Base-by-base conservation (phyloP, 2,888 invertebrate species). In the Psylliodes chrysocephalus region DNA sequence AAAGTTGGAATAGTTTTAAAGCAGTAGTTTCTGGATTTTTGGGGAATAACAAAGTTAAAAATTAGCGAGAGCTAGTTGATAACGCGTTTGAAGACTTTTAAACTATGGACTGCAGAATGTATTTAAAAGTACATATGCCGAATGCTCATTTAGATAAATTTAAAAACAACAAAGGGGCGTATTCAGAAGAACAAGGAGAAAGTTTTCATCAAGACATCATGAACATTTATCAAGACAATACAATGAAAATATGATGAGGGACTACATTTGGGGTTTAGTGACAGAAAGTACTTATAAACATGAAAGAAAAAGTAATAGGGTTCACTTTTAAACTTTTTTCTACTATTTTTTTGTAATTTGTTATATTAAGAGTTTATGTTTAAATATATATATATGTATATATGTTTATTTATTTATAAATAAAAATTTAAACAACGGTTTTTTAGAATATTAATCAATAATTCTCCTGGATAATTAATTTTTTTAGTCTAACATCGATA, bases 181-280 rank as follows among this genome's bases (percentile, higher is more conserved):
- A 72, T 44, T 75, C 70, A 15, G 74, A 77, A 67, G 73, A 78
- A 56, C 74, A 76, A 70, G 74, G 73, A 47, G 73, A 77, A 67
- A 70, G 71, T 64, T 77, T 77, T 60, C 73, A 77, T 56, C 71
- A 75, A 54, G 73, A 76, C 49, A 63, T 76, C 15, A 69, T 70
- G 71, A 49, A 68, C 49, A 69, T 75, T 38, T 73, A 75, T 71
- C 56, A 60, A 8, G 38, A 4, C 38, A 40, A 15, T 40, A 40
- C 10, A 33, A 33, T 8, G 8, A 33, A 33, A n/a, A n/a, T n/a
- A n/a, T n/a, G 30, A 73, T 73, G 72, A 73, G 73, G 68, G 69
- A 68, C 25, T 33, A 8, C 33, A 8, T 33, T 33, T 33, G 33
- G 33, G 33, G 33, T 5, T 10, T 33, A n/a, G 10, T 33, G 6